A percentile compares a stretch with the other conserved stretches of the same genome.
Conservation (phyloP, 2,888 invertebrate species). For the Clunio marinus region DNA sequence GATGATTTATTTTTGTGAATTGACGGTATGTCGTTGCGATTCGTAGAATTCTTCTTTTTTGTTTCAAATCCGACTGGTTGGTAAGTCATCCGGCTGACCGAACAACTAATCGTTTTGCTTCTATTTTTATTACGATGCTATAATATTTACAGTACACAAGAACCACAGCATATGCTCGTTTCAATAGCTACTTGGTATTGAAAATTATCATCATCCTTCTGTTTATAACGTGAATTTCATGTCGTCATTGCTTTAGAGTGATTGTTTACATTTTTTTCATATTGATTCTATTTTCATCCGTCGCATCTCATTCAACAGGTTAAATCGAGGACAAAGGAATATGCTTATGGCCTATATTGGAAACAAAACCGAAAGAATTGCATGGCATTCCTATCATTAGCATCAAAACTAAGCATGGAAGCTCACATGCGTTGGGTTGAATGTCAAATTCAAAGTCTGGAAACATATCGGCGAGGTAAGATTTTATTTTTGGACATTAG, state of each 20-base stretch:
- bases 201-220: neutral
- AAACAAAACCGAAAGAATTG: slow-evolving; percentile 50
- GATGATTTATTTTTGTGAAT: too few relatives aligned
- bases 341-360: slow-evolving; percentile 51
- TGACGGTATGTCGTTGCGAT: too few relatives aligned
- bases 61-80: too few relatives aligned
- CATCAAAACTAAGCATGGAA: slow-evolving; percentile 47
- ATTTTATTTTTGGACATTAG: neutral
- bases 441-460: slow-evolving; percentile 50
- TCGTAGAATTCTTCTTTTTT: too few relatives aligned
- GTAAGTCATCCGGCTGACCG: too few relatives aligned
- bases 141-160: neutral
- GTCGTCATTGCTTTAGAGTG: neutral
- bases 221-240: neutral
- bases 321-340: slow-evolving; percentile 49
- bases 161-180: neutral
- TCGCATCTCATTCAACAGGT: slow-evolving; percentile 42
- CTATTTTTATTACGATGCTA: neutral
- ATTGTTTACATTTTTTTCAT: slow-evolving; percentile 24
- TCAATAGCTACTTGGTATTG: neutral
- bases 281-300: neutral
- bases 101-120: too few relatives aligned
- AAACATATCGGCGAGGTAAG: slow-evolving; percentile 47
- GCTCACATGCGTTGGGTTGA: slow-evolving; percentile 52
- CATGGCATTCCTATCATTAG: slow-evolving; percentile 50